Percentiles rank a stretch among this genome's conserved stretches.
Evolutionary conservation across 2,888 invertebrate genomes (phyloP).

Genomic region (Scaptomyza polygonia): DNA sequence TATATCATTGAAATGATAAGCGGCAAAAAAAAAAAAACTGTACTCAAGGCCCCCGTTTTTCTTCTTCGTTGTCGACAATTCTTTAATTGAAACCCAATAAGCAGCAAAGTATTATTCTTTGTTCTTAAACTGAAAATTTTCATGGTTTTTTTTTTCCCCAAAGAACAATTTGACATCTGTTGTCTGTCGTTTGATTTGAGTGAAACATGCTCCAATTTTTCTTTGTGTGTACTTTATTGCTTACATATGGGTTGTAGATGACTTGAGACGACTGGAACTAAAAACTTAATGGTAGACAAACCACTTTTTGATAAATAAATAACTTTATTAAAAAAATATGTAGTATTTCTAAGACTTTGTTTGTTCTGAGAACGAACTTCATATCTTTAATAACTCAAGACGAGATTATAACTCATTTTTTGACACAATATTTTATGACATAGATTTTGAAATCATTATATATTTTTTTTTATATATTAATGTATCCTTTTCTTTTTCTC

Average conservation of each 20-base stretch:
- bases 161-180: background rate
- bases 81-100: conserved; percentile 51
- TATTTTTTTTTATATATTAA: background rate
- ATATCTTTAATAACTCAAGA: no score
- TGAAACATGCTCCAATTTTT: background rate
- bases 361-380: no score
- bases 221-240: background rate
- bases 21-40: conserved; percentile 50
- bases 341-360: no score
- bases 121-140: conserved; percentile 5
- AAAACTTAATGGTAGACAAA: no score
- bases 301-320: no score
- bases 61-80: conserved; percentile 41
- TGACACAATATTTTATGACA: no score
- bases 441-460: background rate
- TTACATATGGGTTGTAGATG: background rate
- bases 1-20: conserved; percentile 73
- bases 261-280: background rate
- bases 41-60: conserved; percentile 55
- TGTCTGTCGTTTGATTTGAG: conserved; percentile 1
- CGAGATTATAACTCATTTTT: no score
- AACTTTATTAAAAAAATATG: no score
- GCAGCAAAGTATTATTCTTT: conserved; percentile 15
- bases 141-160: background rate
- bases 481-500: background rate